Evolutionary conservation across 2,888 invertebrate species (phyloP).

Genomic region (Oxytorus armatus): DNA sequence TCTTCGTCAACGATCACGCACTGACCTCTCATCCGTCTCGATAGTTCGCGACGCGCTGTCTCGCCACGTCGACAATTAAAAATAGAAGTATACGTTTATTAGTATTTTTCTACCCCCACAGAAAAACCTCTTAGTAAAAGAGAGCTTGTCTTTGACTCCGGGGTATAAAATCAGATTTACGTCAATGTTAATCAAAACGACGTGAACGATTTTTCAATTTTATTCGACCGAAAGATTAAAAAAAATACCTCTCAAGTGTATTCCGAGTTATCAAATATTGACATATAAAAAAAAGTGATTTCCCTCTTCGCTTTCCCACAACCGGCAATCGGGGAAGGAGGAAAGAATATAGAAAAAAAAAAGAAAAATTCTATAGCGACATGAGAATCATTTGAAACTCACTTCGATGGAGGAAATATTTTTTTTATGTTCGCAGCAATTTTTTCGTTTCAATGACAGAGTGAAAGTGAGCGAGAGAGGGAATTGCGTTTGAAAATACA

Average conservation of each 20-base stretch:
- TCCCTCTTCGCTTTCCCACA: background rate
- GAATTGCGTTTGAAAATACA: background rate
- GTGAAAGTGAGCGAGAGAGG: background rate
- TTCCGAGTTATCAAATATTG: no score
- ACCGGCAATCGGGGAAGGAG: background rate
- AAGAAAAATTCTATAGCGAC: slow-evolving; percentile 14
- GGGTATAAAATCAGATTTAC: no score
- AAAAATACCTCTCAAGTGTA: no score
- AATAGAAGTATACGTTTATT: slow-evolving; percentile 6
- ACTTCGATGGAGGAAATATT: slow-evolving; percentile 21
- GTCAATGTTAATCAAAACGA: no score
- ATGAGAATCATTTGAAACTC: slow-evolving; percentile 34
- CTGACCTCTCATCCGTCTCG: slow-evolving; percentile 28
- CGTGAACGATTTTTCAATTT: no score
- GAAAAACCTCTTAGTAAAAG: background rate
- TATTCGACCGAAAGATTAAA: background rate
- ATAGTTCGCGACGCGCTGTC: slow-evolving; percentile 37
- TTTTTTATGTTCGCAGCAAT: slow-evolving; percentile 30
- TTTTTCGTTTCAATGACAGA: slow-evolving; percentile 24
- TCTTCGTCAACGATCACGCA: slow-evolving; percentile 50
- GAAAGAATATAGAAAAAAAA: background rate
- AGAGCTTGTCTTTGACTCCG: no score
- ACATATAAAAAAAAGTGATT: no score
- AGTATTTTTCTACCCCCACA: slow-evolving; percentile 3
- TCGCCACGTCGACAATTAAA: slow-evolving; percentile 16